Conservation (phyloP, 2,797 vertebrate genomes). For the Parauchenoglanis punctatus region DNA sequence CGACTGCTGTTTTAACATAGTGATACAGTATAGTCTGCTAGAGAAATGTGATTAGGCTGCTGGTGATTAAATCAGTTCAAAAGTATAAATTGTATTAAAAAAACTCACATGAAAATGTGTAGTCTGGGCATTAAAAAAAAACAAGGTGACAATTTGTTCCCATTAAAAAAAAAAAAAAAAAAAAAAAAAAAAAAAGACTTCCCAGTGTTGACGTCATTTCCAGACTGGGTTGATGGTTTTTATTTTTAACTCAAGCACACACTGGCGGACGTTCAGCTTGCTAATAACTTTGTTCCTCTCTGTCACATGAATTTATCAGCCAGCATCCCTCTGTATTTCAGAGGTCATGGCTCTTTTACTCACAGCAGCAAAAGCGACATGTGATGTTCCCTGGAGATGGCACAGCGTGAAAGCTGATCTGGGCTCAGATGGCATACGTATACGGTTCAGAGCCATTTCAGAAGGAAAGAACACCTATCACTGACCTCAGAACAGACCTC, state of each 20-base stretch:
- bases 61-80: not conserved
- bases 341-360: conserved; percentile 51
- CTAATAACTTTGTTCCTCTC: conserved; percentile 80
- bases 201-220: conserved; percentile 56
- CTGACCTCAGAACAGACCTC: not conserved
- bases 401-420: conserved; percentile 18
- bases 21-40: not conserved
- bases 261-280: conserved; percentile 63
- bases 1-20: not conserved
- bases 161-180: conserved; percentile 9
- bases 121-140: conserved; percentile 31
- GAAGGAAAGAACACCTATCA: not conserved
- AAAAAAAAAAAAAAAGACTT: conserved; percentile 24
- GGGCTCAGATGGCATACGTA: conserved; percentile 1
- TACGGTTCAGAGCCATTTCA: conserved; percentile 17
- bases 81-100: too few species aligned
- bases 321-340: conserved; percentile 52
- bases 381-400: conserved; percentile 60
- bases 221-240: conserved; percentile 69
- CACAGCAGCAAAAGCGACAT: conserved; percentile 54
- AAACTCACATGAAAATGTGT: conserved; percentile 8
- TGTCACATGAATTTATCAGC: conserved; percentile 65
- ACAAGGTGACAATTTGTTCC: conserved; percentile 45
- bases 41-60: not conserved
- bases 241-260: conserved; percentile 75